Evolutionary conservation across 2,888 invertebrate species (phyloP), one percentile per base, ranked within the genome.

Genomic region (Rhodophaea formosa): DNA sequence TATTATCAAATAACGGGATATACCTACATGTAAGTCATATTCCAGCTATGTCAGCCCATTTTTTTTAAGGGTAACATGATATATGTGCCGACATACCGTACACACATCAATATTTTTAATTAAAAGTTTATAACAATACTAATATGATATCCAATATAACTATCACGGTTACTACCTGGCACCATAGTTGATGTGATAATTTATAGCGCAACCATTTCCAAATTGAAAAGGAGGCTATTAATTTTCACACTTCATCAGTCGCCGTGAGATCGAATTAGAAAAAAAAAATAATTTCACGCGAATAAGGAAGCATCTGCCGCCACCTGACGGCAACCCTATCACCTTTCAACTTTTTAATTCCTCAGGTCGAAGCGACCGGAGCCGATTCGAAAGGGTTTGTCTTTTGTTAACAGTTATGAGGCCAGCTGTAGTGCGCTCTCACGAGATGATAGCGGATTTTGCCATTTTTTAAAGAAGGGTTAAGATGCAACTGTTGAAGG

Each of bases 231-330:
- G 66, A 68, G 64, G 62, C 77, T 71, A 89, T 88, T 87, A 90
- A 88, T 87, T 84, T 83, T 86, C 74, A 89, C 89, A 86, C 84
- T 74, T 86, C 84, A 87, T 79, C 83, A 79, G 71, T 59, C 75
- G 60, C 76, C 84, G 84, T 86, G 84, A 74, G 87, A 87, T 80
- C 72, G 76, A 61, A 65, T 64, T 66, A 73, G 69, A 75, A 72
- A 71, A 70, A 65, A 69, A 80, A 82, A 74, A 86, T 83, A 84
- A 90, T 91, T 91, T 90, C 86, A 90, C 87, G 91, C 84, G 82
- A 75, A 88, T 89, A 81, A 84, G 77, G 78, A 77, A 77, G 80
- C 89, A 88, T 87, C 88, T 89, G 88, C 82, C 79, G 75, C 74
- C 90, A 89, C 90, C 91, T 89, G 88, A 81, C 75, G 67, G 72